These are phyloP conservation scores for Bursaphelenchus okinawaensis DNA, from an alignment of 2,888 invertebrate genomes.

Conservation along the genomic window DNA sequence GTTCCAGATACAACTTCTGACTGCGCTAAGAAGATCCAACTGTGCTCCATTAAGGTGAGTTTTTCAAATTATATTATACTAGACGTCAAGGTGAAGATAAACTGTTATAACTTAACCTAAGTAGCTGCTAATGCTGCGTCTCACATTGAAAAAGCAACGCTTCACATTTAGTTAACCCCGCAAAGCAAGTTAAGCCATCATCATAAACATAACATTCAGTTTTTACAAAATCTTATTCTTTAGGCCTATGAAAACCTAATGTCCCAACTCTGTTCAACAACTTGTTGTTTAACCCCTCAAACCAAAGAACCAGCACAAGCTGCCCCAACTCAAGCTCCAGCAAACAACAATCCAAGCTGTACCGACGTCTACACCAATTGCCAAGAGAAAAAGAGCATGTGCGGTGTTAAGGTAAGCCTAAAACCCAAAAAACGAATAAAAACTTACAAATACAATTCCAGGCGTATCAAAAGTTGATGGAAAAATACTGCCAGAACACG, in stretches of 20 bases:
- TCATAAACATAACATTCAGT: not conserved
- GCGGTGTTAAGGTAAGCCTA: not conserved
- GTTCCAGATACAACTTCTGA: not conserved
- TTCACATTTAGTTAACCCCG: not conserved
- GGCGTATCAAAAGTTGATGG: not conserved
- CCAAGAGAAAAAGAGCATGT: not conserved
- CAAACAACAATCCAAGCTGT: not conserved
- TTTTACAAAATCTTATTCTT: not conserved
- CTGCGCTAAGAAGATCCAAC: not conserved
- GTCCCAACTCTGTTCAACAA: not conserved
- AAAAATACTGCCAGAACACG: not conserved
- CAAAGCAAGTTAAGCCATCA: not conserved
- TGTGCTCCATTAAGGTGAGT: not conserved
- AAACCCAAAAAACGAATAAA: not conserved
- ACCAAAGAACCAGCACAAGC: not conserved
- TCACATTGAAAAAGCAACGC: no score
- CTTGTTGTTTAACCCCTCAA: not conserved
- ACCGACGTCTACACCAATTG: not conserved
- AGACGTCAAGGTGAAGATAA: no score
- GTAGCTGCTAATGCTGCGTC: no score
- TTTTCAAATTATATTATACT: no score
- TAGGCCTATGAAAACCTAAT: not conserved
- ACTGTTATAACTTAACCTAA: not conserved
- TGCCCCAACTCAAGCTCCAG: not conserved
- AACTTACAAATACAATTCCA: not conserved